phyloP scores from a whole-genome alignment of 2,113 vertebrate genomes.

The Lanius collurio region DNA sequence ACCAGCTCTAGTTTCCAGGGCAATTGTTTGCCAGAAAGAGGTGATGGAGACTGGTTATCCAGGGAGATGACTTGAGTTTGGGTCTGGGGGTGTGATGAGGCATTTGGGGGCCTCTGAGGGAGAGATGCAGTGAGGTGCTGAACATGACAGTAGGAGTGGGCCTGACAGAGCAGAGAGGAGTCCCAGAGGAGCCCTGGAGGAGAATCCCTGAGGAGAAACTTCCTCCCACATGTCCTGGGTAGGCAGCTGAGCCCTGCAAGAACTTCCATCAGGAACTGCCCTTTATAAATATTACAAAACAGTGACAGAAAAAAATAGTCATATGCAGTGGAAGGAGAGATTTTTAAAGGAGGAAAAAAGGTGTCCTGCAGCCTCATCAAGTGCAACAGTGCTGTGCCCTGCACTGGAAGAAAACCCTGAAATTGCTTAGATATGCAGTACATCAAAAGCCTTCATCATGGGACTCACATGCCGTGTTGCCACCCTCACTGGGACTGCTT shows the following conservation, averaged over 20 bases:
- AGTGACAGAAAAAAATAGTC: background rate
- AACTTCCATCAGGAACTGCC: background rate
- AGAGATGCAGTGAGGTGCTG: background rate
- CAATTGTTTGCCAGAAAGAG: background rate
- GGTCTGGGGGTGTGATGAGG: background rate
- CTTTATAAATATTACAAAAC: slow-evolving; percentile 4
- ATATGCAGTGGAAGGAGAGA: background rate
- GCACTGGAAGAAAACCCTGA: background rate
- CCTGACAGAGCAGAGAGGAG: background rate
- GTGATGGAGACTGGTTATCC: background rate
- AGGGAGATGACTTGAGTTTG: background rate
- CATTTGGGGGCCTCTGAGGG: background rate
- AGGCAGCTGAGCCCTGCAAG: background rate
- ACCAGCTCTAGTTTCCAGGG: background rate
- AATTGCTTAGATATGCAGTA: background rate
- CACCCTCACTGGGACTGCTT: background rate
- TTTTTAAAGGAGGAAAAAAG: background rate
- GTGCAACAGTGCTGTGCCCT: background rate
- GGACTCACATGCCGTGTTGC: background rate
- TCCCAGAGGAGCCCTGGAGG: background rate
- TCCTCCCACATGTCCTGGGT: background rate
- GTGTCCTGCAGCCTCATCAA: background rate
- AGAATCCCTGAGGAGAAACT: background rate
- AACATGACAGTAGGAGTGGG: background rate
- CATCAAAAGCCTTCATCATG: background rate